Base-by-base conservation (phyloP, 2,888 invertebrate genomes). In the Orthosia incerta region DNA sequence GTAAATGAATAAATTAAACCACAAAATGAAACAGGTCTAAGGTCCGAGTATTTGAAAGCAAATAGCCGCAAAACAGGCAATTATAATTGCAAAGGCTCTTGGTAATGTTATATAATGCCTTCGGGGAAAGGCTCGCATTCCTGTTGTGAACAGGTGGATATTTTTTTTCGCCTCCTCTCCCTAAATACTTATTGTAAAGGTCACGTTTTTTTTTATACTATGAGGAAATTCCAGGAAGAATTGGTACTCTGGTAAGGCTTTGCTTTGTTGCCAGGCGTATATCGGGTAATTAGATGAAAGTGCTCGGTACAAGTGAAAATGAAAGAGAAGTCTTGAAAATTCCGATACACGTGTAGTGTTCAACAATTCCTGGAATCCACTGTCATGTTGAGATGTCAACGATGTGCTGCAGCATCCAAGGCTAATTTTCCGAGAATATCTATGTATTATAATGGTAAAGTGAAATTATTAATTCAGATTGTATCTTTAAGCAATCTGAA, bases 1-100 rank as follows among this genome's bases (percentile, higher is more conserved):
- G 20, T 69, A 75, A 83, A 85, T 83, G 74, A 81, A 84, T 85
- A 85, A 84, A 83, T 79, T 79, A 79, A 75, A 79, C 77, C 79
- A 70, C 63, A 74, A 80, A 85, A 80, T 68, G 76, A 71, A 85
- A 79, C 76, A 75, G 66, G 82, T 77, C 67, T 61, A 70, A 59
- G 62, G 80, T 85, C 83, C 69, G 74, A 72, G 68, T 72, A 80
- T 81, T 83, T 78, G 81, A 83, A 85, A 81, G 85, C 71, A 85
- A 83, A 84, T 79, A 85, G 60, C 51, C 55, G 66, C 56, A 74
- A 79, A 76, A 81, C 74, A 76, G 67, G 79, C 65, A 76, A 81
- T 84, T 84, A 80, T 86, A 87, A 84, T 81, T 78, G 78, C 73
- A 76, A 76, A 79, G 68, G 74, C 59, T 74, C 53, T 65, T 59